These are phyloP conservation scores for Cebidichthys violaceus DNA, from an alignment of 2,113 vertebrate species.

Conservation along the genomic window DNA sequence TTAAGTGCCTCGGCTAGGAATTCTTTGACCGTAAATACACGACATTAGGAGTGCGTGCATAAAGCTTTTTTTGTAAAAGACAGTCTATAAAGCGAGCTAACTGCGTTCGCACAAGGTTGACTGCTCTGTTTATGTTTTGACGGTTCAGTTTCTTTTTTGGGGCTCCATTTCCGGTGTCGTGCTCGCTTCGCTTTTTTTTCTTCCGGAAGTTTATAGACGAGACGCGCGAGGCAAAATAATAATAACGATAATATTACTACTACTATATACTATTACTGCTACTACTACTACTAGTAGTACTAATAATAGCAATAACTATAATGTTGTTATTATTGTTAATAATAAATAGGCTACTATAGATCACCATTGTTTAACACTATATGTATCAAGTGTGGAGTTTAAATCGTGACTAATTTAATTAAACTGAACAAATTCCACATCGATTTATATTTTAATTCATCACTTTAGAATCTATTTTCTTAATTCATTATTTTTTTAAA, in stretches of 20 bases:
- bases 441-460: not conserved
- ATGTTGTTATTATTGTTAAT: not conserved
- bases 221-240: not conserved
- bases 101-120: slow-evolving; percentile 59
- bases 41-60: slow-evolving; percentile 61
- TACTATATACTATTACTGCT: not conserved
- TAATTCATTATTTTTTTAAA: not conserved
- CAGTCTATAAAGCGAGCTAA: slow-evolving; percentile 25
- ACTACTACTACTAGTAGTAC: not conserved
- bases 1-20: slow-evolving; percentile 50
- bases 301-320: not conserved
- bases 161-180: slow-evolving; percentile 76
- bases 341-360: not conserved
- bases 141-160: slow-evolving; percentile 65
- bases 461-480: not conserved
- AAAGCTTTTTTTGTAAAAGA: slow-evolving; percentile 30
- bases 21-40: slow-evolving; percentile 32
- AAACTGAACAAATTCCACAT: not conserved
- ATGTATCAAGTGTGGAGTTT: not conserved
- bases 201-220: slow-evolving; percentile 56
- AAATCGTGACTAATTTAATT: not conserved
- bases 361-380: not conserved
- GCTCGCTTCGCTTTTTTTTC: slow-evolving; percentile 22
- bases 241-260: not conserved
- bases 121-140: slow-evolving; percentile 86